phyloP scores from a whole-genome alignment of 2,113 vertebrate species.

The Cyphomyrus discorhynchus region DNA sequence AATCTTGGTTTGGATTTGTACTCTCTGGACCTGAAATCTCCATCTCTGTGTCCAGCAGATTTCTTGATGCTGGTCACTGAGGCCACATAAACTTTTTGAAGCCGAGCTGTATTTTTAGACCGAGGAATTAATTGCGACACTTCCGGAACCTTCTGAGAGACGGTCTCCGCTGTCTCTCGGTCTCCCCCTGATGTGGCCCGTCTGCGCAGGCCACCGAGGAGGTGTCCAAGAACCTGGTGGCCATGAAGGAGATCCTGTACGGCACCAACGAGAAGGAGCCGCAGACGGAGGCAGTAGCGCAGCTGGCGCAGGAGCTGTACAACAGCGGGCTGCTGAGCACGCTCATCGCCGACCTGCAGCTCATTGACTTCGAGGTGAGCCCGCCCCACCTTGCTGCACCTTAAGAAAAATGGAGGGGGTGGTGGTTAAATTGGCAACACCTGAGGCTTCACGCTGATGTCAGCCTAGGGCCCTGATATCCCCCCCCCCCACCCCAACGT shows the following conservation, averaged over 20 bases:
- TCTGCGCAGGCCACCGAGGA: slow-evolving; percentile 81
- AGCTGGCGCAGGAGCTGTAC: slow-evolving; percentile 89
- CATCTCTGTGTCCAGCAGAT: neutral
- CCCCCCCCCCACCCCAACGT: neutral
- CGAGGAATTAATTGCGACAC: neutral
- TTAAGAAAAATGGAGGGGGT: neutral
- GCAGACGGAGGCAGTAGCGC: slow-evolving; percentile 86
- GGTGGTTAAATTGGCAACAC: neutral
- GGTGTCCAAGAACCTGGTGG: slow-evolving; percentile 91
- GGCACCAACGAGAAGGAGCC: slow-evolving; percentile 89
- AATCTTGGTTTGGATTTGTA: too few relatives aligned
- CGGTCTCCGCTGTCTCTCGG: neutral
- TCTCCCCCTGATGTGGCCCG: neutral
- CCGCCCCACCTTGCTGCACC: too few relatives aligned
- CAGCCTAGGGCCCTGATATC: neutral
- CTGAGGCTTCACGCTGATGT: neutral
- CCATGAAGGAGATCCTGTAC: slow-evolving; percentile 93
- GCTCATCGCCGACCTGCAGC: slow-evolving; percentile 80
- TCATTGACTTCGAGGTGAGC: slow-evolving; percentile 91
- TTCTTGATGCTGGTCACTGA: neutral
- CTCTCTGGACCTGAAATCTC: too few relatives aligned
- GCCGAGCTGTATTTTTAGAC: neutral
- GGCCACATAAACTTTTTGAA: neutral
- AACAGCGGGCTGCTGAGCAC: slow-evolving; percentile 87
- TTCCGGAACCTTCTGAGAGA: neutral